These are phyloP conservation scores for Alectoris magna DNA, from an alignment of 2,797 vertebrate species.

Conservation along the genomic window DNA sequence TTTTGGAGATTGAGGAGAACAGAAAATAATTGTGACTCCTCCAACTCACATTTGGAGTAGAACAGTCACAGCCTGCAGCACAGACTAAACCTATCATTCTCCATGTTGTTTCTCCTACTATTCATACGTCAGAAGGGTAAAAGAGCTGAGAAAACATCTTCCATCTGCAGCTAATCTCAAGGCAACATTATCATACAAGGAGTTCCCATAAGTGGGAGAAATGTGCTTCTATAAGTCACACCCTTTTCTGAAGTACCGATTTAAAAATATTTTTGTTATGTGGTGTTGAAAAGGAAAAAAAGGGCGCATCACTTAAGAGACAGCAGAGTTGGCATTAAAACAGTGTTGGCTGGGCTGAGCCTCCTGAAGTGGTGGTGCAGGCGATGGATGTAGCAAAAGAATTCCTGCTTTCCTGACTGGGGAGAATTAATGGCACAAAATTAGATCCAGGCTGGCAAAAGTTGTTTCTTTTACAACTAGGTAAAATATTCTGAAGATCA, in stretches of 20 bases:
- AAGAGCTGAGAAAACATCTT: not conserved
- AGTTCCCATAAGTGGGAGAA: not conserved
- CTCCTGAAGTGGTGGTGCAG: not conserved
- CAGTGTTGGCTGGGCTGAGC: rapidly evolving
- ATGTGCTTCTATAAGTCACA: not conserved
- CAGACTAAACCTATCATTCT: not conserved
- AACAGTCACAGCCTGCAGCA: not conserved
- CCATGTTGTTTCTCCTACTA: not conserved
- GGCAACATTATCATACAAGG: not conserved
- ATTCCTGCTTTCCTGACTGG: not conserved
- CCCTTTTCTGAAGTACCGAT: not conserved
- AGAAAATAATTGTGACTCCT: not conserved
- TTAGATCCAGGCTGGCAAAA: not conserved
- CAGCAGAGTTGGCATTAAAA: rapidly evolving
- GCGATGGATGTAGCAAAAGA: not conserved
- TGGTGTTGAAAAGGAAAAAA: not conserved
- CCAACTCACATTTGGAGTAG: not conserved
- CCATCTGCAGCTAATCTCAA: not conserved
- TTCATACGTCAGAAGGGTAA: not conserved
- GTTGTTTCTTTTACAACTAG: not conserved
- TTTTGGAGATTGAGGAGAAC: not conserved
- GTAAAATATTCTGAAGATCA: not conserved
- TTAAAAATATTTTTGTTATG: not conserved
- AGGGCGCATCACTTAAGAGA: not conserved
- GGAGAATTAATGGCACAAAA: not conserved